Evolutionary conservation across 1,140 invertebrate species (phyloP).

Genomic region (Delia radicum): DNA sequence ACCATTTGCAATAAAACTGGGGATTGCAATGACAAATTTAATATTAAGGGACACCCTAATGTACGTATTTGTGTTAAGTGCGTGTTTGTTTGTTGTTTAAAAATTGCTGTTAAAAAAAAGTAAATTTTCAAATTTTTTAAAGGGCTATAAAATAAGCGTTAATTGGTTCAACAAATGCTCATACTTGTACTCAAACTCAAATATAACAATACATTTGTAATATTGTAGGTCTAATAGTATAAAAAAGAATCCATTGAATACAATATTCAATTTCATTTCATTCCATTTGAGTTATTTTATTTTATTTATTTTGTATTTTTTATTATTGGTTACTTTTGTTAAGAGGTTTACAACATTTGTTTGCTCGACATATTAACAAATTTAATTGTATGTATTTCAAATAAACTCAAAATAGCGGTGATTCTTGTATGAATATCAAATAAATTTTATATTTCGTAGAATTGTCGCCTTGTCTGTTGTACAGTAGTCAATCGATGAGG

Average conservation of each 20-base stretch:
- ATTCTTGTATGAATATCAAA: not conserved
- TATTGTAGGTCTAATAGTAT: too few species aligned
- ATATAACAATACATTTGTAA: not conserved
- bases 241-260: not conserved
- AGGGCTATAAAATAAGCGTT: conserved; percentile 21
- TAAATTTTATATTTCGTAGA: not conserved
- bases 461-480: not conserved
- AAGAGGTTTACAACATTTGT: not conserved
- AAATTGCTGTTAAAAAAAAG: too few species aligned
- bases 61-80: too few species aligned
- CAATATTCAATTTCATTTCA: not conserved
- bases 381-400: conserved; percentile 13
- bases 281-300: not conserved
- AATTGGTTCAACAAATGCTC: conserved; percentile 20
- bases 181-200: not conserved
- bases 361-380: conserved; percentile 21
- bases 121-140: not conserved
- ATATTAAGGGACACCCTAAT: too few species aligned
- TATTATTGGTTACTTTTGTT: not conserved
- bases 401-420: not conserved
- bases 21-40: too few species aligned
- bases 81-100: too few species aligned
- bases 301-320: not conserved
- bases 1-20: too few species aligned
- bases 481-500: not conserved